Conservation (phyloP, 2,888 invertebrate genomes). For the Auanema sp. region DNA sequence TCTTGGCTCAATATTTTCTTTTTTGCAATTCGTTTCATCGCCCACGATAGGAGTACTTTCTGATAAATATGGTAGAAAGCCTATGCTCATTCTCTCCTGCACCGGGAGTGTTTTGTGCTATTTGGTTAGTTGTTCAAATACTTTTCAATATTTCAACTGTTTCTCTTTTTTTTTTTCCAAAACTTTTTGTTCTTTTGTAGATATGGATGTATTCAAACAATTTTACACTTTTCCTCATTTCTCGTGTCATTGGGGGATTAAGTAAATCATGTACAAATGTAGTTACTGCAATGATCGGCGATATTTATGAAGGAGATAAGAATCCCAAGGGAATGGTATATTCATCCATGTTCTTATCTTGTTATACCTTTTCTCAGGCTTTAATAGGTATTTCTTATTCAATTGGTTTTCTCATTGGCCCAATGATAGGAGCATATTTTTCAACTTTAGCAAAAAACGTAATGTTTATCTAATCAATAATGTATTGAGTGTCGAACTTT, state of each 20-base stretch:
- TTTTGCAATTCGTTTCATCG: slow-evolving; percentile 89
- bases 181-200: slow-evolving; percentile 69
- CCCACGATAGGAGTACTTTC: slow-evolving; percentile 92
- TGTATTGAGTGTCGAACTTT: no score
- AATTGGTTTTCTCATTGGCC: slow-evolving; percentile 93
- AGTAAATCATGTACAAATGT: slow-evolving; percentile 95
- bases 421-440: slow-evolving; percentile 88
- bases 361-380: slow-evolving; percentile 72
- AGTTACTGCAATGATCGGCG: slow-evolving; percentile 90
- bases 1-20: slow-evolving; percentile 92
- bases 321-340: slow-evolving; percentile 89
- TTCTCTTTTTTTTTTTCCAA: not conserved
- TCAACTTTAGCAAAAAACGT: slow-evolving; percentile 66
- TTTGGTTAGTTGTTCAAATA: slow-evolving; percentile 34
- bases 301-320: slow-evolving; percentile 81
- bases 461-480: no score
- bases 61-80: slow-evolving; percentile 89
- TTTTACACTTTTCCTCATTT: slow-evolving; percentile 86
- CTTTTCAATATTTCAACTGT: slow-evolving; percentile 3
- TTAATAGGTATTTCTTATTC: slow-evolving; percentile 95
- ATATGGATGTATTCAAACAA: slow-evolving; percentile 86
- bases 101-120: slow-evolving; percentile 69
- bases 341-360: not conserved
- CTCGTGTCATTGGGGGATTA: slow-evolving; percentile 88
- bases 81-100: slow-evolving; percentile 81